Evolutionary conservation across 2,113 vertebrate species (phyloP).

Genomic region (Thermophis baileyi): DNA sequence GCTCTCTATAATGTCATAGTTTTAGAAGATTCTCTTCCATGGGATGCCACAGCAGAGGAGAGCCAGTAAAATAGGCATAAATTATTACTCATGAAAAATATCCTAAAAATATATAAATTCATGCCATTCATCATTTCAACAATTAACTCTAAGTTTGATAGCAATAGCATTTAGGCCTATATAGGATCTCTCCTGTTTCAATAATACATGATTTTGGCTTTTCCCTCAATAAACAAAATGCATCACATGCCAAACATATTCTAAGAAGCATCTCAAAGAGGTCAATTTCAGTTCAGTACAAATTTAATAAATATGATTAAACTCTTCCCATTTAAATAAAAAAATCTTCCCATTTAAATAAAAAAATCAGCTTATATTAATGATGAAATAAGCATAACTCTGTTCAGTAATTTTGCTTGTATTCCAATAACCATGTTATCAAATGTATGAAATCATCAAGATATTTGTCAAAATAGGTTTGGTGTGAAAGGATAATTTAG

Average conservation of each 20-base stretch:
- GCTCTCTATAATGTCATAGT: neutral
- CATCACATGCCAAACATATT: neutral
- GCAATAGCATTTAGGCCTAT: too few species aligned
- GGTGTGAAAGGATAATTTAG: neutral
- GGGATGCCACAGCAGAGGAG: neutral
- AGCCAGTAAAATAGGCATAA: neutral
- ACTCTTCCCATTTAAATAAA: too few species aligned
- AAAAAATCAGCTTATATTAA: too few species aligned
- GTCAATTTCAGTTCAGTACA: too few species aligned
- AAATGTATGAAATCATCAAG: neutral
- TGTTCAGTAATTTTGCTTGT: too few species aligned
- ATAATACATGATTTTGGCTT: neutral
- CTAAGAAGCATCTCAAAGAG: too few species aligned
- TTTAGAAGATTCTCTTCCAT: neutral
- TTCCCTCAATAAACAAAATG: neutral
- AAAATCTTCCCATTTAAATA: too few species aligned
- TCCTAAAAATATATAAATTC: neutral
- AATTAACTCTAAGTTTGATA: neutral
- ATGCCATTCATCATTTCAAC: neutral
- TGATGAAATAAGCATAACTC: too few species aligned
- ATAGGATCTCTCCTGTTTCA: neutral
- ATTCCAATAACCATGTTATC: neutral
- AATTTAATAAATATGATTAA: too few species aligned
- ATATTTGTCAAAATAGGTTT: neutral
- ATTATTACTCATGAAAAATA: neutral